Base-by-base conservation (phyloP, 2,888 invertebrate species). In the Harmothoe impar region DNA sequence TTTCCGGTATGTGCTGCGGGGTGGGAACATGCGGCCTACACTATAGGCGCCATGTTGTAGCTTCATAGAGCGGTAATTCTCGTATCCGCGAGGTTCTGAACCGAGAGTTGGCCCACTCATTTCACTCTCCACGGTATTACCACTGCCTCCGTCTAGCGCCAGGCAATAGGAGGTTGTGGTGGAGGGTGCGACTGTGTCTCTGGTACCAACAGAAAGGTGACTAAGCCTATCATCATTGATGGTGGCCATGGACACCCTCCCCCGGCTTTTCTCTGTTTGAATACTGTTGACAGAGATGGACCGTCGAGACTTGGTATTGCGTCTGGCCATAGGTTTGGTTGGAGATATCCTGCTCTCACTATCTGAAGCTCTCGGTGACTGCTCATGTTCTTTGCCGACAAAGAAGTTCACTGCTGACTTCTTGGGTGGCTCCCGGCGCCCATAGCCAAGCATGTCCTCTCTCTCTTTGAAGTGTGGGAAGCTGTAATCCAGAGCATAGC, bases 401-500 rank as follows among this genome's bases (percentile, higher is more conserved):
- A 81, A 81, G 23, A 81, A 20, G 0, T 81, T 20, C 3, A 81
- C n/a, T 7, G 33, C 43, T 10, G 17, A 15, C n/a, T 33, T 81
- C 20, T 81, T 25, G n/a, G 20, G 81, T 35, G 1, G 33, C 35
- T 81, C 43, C 0, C 81, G 33, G 3, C 43, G 15, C 17, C n/a
- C 81, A 33, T 3, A 17, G 5, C 35, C n/a, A 33, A 43, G 33
- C 35, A 35, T 0, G n/a, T 43, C 43, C 10, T 81, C 43, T 23
- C 33, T 33, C 35, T 81, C 81, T 35, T 81, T 81, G 81, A 81
- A 81, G n/a, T 81, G 15, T 15, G 81, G 81, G 81, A 81, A 81
- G n/a, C 35, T 81, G 81, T 81, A 81, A 43, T 81, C 81, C n/a
- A 43, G 20, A 25, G 0, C n/a, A 25, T 72, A 29, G 17, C 25